Conservation (phyloP, 2,888 invertebrate species). For the Amphipoea oculea region DNA sequence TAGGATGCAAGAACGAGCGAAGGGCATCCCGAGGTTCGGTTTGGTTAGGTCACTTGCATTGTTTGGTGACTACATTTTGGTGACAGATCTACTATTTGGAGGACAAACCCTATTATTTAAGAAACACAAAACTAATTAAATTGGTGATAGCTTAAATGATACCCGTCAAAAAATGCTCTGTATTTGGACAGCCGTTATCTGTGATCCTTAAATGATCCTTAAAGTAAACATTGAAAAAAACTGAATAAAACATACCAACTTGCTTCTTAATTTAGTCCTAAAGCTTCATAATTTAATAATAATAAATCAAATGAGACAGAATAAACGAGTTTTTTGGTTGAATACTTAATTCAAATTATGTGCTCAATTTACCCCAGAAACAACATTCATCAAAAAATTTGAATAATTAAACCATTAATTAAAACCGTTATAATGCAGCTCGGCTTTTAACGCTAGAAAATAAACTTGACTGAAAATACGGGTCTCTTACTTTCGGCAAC, state of each 20-base stretch:
- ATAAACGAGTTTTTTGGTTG: slow-evolving; percentile 12
- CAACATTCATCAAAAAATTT: slow-evolving; percentile 51
- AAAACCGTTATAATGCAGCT: slow-evolving; percentile 38
- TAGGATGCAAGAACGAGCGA: too few relatives aligned
- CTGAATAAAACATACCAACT: not conserved
- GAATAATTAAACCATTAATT: slow-evolving; percentile 57
- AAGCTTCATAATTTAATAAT: slow-evolving; percentile 15
- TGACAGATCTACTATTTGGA: too few relatives aligned
- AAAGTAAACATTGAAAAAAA: not conserved
- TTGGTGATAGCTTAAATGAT: too few relatives aligned
- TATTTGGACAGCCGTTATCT: not conserved
- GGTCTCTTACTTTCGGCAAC: slow-evolving; percentile 39
- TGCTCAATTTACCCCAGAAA: slow-evolving; percentile 12
- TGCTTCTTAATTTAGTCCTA: slow-evolving; percentile 8
- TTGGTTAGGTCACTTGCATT: too few relatives aligned
- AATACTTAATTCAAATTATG: slow-evolving; percentile 41
- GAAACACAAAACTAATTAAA: too few relatives aligned
- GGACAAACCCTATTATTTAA: too few relatives aligned
- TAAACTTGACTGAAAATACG: slow-evolving; percentile 41
- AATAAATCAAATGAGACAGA: slow-evolving; percentile 40
- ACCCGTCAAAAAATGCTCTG: not conserved
- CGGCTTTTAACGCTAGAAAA: slow-evolving; percentile 44
- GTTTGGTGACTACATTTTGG: too few relatives aligned
- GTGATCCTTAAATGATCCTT: not conserved
- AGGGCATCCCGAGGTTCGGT: too few relatives aligned